Conservation (phyloP, 2,113 vertebrate genomes). For the Cyanocitta stelleri region DNA sequence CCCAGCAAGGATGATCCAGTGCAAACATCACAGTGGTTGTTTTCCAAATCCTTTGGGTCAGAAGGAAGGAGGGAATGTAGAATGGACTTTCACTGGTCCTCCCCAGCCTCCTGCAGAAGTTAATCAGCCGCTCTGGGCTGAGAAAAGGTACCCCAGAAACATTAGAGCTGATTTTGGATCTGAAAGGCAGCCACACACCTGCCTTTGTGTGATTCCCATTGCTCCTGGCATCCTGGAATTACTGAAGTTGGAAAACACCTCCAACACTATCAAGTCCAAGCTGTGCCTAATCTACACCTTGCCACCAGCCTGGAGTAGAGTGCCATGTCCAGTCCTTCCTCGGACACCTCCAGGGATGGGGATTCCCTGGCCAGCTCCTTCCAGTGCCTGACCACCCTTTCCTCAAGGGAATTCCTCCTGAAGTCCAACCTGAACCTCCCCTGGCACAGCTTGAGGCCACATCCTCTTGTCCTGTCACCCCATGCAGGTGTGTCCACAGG, state of each 20-base stretch:
- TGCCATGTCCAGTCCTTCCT: not conserved
- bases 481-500: not conserved
- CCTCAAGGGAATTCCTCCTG: not conserved
- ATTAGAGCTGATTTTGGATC: not conserved
- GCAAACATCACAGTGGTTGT: not conserved
- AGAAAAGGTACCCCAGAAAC: not conserved
- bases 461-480: not conserved
- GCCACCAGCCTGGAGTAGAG: too few relatives aligned
- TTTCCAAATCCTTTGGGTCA: not conserved
- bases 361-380: not conserved
- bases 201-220: not conserved
- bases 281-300: too few relatives aligned
- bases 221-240: not conserved
- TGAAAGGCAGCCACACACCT: not conserved
- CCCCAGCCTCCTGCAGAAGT: not conserved
- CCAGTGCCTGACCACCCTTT: not conserved
- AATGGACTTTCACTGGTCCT: not conserved
- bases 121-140: not conserved
- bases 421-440: not conserved
- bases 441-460: not conserved
- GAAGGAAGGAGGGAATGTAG: not conserved
- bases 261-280: too few relatives aligned
- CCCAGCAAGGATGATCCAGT: not conserved
- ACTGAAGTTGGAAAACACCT: not conserved
- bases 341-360: not conserved